These are phyloP conservation scores for Morus bassanus DNA, from an alignment of 2,797 vertebrate species.

Conservation along the genomic window DNA sequence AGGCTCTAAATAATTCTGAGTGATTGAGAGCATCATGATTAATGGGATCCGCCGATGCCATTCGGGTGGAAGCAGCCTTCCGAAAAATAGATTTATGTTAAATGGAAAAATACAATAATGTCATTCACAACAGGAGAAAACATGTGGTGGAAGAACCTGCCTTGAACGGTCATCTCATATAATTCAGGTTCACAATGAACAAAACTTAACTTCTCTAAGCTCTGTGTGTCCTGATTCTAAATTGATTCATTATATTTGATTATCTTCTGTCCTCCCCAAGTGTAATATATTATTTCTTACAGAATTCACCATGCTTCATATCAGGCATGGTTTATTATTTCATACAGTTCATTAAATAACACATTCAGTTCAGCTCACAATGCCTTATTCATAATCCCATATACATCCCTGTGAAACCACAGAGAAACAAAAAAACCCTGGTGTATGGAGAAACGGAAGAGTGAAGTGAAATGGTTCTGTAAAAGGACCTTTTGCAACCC, in stretches of 20 bases:
- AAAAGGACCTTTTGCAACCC: neutral
- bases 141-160: neutral
- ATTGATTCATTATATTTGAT: constrained; percentile 57
- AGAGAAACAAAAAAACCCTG: neutral
- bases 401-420: neutral
- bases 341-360: constrained; percentile 63
- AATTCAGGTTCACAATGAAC: constrained; percentile 10
- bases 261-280: constrained; percentile 31
- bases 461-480: neutral
- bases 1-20: constrained; percentile 63
- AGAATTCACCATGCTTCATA: constrained; percentile 18
- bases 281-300: constrained; percentile 48
- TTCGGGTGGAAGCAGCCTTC: constrained; percentile 48
- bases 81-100: constrained; percentile 65
- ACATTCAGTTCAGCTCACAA: constrained; percentile 6
- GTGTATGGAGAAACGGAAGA: neutral
- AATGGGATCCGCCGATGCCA: constrained; percentile 58
- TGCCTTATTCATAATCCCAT: constrained; percentile 33
- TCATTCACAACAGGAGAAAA: constrained; percentile 56
- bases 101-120: constrained; percentile 62
- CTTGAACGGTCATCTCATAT: neutral
- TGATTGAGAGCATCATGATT: constrained; percentile 64
- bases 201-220: constrained; percentile 8
- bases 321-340: constrained; percentile 60
- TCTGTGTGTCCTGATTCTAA: constrained; percentile 5